Conservation (phyloP, 23 tunicate species). For the Phallusia fumigata region DNA sequence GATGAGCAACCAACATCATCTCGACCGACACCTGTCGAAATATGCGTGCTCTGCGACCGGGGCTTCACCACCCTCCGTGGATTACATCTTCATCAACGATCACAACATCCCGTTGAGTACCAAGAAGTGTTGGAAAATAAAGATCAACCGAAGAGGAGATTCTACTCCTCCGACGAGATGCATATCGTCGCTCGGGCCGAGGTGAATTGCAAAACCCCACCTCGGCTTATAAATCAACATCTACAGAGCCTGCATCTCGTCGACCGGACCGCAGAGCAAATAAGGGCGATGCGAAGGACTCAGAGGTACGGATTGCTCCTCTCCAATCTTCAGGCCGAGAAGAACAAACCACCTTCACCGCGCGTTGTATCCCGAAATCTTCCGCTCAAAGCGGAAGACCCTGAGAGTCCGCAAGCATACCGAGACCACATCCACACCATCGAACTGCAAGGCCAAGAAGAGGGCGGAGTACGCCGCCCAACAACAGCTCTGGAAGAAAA, state of each 20-base stretch:
- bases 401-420: neutral
- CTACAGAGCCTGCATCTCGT: constrained; percentile 9
- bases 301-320: neutral
- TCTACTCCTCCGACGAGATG: too few relatives aligned
- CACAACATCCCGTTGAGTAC: too few relatives aligned
- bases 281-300: constrained; percentile 17
- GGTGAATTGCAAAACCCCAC: neutral
- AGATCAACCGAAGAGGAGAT: too few relatives aligned
- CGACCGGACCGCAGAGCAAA: constrained; percentile 15
- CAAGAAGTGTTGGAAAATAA: neutral
- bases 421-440: neutral
- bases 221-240: too few relatives aligned
- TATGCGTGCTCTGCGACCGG: neutral
- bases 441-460: neutral
- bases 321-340: neutral
- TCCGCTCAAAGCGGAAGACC: neutral
- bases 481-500: constrained; percentile 10
- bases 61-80: neutral
- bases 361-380: neutral
- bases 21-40: neutral
- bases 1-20: too few relatives aligned
- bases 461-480: constrained; percentile 6
- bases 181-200: neutral
- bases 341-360: too few relatives aligned
- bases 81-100: neutral